Conservation (phyloP, 2,888 invertebrate genomes). For the Drosophila gaucha region DNA sequence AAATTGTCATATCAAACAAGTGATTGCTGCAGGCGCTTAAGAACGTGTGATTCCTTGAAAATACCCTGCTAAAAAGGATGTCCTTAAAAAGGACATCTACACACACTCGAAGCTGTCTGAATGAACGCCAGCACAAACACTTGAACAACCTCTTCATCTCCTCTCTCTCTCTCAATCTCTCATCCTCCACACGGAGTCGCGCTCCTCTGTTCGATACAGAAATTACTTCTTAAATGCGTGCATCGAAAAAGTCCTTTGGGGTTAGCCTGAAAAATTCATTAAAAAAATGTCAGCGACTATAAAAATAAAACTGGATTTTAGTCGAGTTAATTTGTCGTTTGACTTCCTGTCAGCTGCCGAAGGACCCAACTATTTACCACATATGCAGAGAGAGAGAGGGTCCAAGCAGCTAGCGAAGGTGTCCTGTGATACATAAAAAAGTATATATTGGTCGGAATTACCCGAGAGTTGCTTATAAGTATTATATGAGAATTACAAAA, state of each 20-base stretch:
- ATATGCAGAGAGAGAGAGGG: conserved; percentile 1
- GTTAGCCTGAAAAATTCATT: conserved; percentile 48
- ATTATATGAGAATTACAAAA: no score
- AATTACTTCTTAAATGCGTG: conserved; percentile 27
- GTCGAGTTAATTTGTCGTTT: conserved; percentile 71
- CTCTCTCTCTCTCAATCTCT: not conserved
- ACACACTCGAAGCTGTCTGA: conserved; percentile 42
- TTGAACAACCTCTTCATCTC: conserved; percentile 19
- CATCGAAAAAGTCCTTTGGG: conserved; percentile 34
- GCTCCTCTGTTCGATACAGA: conserved; percentile 11
- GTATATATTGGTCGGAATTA: no score
- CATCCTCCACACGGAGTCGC: not conserved
- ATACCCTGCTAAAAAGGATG: conserved; percentile 1
- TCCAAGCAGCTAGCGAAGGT: no score
- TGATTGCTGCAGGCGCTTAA: not conserved
- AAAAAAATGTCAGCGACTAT: conserved; percentile 64
- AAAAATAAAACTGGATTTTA: conserved; percentile 49
- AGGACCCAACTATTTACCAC: conserved; percentile 37
- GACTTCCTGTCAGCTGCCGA: conserved; percentile 81
- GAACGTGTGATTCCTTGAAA: not conserved
- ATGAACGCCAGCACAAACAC: conserved; percentile 37
- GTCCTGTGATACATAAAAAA: no score
- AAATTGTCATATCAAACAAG: not conserved
- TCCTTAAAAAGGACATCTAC: conserved; percentile 23
- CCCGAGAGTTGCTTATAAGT: no score